phyloP scores from a whole-genome alignment of 2,888 invertebrate genomes.

The Ephialtes manifestator region DNA sequence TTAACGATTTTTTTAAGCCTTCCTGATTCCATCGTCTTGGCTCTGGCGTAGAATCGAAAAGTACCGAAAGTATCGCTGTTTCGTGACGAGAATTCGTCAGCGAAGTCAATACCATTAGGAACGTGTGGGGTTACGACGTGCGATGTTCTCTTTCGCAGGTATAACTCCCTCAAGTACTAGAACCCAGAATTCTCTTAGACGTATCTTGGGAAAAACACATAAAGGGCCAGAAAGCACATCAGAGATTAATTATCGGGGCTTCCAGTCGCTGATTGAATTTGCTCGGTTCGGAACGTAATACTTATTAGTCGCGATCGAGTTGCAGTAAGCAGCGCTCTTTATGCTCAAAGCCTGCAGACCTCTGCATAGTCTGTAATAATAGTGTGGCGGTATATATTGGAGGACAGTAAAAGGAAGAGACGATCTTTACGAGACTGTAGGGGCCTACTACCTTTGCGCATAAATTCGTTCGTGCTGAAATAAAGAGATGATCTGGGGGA shows the following conservation, averaged over 20 bases:
- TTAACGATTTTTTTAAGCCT: not conserved
- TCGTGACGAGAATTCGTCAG: conserved; percentile 58
- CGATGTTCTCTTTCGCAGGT: conserved; percentile 22
- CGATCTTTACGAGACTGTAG: conserved; percentile 3
- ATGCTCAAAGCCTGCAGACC: not conserved
- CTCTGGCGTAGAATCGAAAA: not conserved
- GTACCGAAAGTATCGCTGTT: conserved; percentile 28
- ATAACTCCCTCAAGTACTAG: conserved; percentile 26
- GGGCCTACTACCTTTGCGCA: not conserved
- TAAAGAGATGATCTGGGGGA: conserved; percentile 4
- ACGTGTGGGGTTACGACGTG: conserved; percentile 29
- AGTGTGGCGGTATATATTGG: conserved; percentile 1
- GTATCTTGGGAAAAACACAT: not conserved
- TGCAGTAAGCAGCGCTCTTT: not conserved
- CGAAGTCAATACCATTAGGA: conserved; percentile 63
- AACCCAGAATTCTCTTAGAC: conserved; percentile 3
- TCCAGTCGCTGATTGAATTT: conserved; percentile 56
- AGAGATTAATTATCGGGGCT: conserved; percentile 39
- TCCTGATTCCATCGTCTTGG: not conserved
- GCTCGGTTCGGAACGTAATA: conserved; percentile 29
- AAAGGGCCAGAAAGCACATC: not conserved
- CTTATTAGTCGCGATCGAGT: conserved; percentile 28
- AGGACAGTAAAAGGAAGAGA: not conserved
- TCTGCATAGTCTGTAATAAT: not conserved
- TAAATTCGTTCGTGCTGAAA: conserved; percentile 20